Base-by-base conservation (phyloP, 2,888 invertebrate species). In the Cataglyphis cursor region DNA sequence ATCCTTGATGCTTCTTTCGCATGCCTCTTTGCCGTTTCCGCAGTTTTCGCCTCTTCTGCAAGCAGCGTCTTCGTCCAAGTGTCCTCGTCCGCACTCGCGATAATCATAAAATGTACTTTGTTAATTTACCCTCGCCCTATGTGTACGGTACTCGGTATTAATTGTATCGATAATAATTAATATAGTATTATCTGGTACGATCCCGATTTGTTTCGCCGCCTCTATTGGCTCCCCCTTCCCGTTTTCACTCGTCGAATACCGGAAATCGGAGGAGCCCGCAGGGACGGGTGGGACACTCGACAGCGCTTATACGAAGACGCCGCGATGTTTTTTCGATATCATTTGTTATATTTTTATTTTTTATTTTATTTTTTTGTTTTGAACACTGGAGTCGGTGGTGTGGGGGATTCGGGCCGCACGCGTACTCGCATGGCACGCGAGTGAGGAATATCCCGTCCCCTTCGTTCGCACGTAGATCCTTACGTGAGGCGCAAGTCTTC, bases 361-460 rank as follows among this genome's bases (percentile, higher is more conserved):
- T 62, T 72, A 61, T 81, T 62, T 78, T 84, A 81, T 83, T 89
- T 84, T 87, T 89, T 90, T 89, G 75, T 88, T 93, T 94, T 94
- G 94, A 94, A 94, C 94, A 94, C 94, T 94, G 94, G 94, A 94
- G 94, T 94, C 94, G 94, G 94, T 94, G 94, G 94, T 94, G 93
- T 93, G 93, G 93, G 93, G 93, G 86, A 64, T 61, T 80, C 83
- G 64, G 70, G 70, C 44, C 78, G 68, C 31, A 57, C 78, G 59
- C 78, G 59, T 57, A 59, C 59, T 12, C 59, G 35, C 35, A 28
- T 35, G n/a, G 68, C 75, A 76, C 82, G 85, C 83, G 84, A 91
- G 91, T 92, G 87, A 92, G 89, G 90, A 89, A 89, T 86, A 85
- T 87, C 87, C 87, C 88, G 82, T 87, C 85, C 87, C 87, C 89